Evolutionary conservation across 2,113 vertebrate genomes (phyloP).

Genomic region (Herpetotheres cachinnans): DNA sequence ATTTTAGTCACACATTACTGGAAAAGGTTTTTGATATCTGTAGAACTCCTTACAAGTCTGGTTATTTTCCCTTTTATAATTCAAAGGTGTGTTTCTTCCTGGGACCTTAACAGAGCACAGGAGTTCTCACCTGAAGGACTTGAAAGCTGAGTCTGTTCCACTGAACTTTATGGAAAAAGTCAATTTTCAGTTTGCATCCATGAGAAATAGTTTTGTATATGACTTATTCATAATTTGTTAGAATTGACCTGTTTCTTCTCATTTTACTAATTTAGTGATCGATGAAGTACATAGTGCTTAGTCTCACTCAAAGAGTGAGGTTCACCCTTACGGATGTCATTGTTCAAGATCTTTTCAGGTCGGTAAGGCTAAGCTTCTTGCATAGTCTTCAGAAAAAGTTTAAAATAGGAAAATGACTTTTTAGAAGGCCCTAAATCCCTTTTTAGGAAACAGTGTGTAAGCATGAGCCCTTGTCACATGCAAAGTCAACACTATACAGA

Average conservation of each 20-base stretch:
- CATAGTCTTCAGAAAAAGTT: background rate
- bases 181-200: background rate
- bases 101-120: no score
- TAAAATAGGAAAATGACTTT: background rate
- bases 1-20: background rate
- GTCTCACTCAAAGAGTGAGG: background rate
- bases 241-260: background rate
- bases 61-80: background rate
- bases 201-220: background rate
- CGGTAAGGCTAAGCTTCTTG: background rate
- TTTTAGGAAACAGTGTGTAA: background rate
- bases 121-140: background rate
- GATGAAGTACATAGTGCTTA: background rate
- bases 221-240: background rate
- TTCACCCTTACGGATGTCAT: background rate
- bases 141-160: background rate
- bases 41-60: background rate
- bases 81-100: background rate
- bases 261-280: background rate
- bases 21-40: background rate
- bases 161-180: background rate
- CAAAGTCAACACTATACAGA: no score
- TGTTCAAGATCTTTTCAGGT: background rate
- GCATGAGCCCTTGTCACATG: background rate
- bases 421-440: background rate